phyloP scores from a whole-genome alignment of 2,113 vertebrate species.

The Arvicanthis niloticus region DNA sequence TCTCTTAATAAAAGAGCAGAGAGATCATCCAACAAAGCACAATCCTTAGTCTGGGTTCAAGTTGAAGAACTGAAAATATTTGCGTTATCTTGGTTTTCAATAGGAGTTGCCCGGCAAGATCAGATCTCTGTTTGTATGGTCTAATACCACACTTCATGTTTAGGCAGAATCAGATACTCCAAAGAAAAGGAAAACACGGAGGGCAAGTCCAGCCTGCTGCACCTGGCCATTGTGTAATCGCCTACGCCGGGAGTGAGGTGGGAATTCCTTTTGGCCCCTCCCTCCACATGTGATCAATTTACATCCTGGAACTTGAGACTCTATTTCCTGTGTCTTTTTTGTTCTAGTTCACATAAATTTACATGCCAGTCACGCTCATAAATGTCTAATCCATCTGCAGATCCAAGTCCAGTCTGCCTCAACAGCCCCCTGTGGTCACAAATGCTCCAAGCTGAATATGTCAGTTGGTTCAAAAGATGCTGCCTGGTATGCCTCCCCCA shows the following conservation, averaged over 20 bases:
- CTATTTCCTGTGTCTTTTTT: conserved; percentile 79
- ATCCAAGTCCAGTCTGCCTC: conserved; percentile 3
- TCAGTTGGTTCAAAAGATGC: not conserved
- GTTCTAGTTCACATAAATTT: conserved; percentile 69
- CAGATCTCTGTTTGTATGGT: conserved; percentile 71
- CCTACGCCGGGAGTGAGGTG: conserved; percentile 22
- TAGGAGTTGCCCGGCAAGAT: conserved; percentile 71
- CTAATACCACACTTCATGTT: conserved; percentile 73
- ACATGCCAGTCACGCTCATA: conserved; percentile 72
- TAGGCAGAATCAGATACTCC: conserved; percentile 75
- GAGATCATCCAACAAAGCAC: conserved; percentile 73
- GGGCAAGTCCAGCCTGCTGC: conserved; percentile 64
- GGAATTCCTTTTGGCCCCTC: conserved; percentile 72
- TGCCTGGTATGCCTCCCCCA: not conserved
- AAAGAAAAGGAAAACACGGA: conserved; percentile 71
- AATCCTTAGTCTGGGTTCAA: conserved; percentile 72
- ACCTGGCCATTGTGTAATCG: conserved; percentile 71
- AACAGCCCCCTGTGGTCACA: not conserved
- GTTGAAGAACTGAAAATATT: conserved; percentile 80
- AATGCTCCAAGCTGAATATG: not conserved
- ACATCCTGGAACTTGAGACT: conserved; percentile 73
- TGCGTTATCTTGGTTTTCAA: conserved; percentile 82
- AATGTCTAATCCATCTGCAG: conserved; percentile 74
- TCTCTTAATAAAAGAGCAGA: conserved; percentile 73
- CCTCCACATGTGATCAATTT: conserved; percentile 74